Conservation (phyloP, 2,797 vertebrate genomes). For the Mareca strepera region DNA sequence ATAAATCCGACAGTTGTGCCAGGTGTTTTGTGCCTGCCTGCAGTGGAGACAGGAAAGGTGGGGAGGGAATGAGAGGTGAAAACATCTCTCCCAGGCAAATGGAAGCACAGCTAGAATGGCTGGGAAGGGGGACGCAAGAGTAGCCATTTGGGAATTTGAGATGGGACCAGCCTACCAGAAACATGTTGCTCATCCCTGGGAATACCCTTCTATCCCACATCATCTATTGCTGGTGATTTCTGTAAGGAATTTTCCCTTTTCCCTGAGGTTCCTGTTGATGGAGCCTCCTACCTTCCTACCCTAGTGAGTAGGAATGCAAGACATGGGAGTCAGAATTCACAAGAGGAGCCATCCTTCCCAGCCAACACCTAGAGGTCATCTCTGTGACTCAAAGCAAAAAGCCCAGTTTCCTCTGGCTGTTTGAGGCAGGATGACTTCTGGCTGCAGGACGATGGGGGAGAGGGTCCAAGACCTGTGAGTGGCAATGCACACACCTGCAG, state of each 20-base stretch:
- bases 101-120: neutral
- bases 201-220: neutral
- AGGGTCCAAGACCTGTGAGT: neutral
- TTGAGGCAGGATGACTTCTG: neutral
- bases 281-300: neutral
- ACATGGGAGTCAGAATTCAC: neutral
- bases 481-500: neutral
- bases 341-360: neutral
- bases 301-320: neutral
- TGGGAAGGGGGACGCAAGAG: neutral
- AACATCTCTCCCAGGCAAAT: neutral
- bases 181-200: neutral
- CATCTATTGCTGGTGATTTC: neutral
- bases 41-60: neutral
- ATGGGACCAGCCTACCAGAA: neutral
- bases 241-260: neutral
- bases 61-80: neutral
- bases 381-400: neutral
- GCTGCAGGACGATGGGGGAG: neutral
- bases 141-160: neutral
- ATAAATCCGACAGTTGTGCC: neutral
- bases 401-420: neutral
- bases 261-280: neutral
- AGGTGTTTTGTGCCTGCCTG: neutral
- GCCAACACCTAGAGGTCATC: neutral